Percentiles rank a stretch among this genome's conserved stretches.
Conservation (phyloP, 2,113 vertebrate species). For the Donacobius atricapilla region DNA sequence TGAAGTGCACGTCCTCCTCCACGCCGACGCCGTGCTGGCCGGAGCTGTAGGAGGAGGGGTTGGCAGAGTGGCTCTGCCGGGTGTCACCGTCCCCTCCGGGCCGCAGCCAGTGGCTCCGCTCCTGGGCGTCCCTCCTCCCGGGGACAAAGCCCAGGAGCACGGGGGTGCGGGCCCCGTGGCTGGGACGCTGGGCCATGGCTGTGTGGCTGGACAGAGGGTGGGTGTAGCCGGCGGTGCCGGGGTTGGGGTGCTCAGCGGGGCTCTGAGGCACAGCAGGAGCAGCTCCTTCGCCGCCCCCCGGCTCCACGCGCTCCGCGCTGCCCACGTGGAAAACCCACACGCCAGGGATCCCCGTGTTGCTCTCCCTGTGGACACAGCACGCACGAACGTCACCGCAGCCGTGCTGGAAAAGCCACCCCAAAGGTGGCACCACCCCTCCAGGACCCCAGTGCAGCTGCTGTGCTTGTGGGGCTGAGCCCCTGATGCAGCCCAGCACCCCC, state of each 20-base stretch:
- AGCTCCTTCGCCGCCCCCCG: slow-evolving; percentile 34
- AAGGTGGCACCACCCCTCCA: background rate
- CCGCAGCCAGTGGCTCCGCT: background rate
- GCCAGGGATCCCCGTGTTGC: slow-evolving; percentile 84
- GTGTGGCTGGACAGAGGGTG: background rate
- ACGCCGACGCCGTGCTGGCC: slow-evolving; percentile 75
- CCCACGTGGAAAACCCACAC: slow-evolving; percentile 93
- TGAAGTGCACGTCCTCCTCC: slow-evolving; percentile 79
- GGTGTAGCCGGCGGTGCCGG: background rate
- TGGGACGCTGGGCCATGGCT: background rate
- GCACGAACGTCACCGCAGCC: accelerated
- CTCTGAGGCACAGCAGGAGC: background rate
- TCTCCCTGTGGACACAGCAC: slow-evolving; percentile 71
- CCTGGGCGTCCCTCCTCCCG: background rate
- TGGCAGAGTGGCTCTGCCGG: background rate
- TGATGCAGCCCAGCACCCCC: accelerated
- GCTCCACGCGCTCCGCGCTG: slow-evolving; percentile 76
- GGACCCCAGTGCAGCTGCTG: accelerated
- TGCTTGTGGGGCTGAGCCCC: accelerated
- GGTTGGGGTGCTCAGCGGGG: background rate
- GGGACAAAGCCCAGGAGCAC: background rate
- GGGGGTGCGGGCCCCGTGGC: accelerated
- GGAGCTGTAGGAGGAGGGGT: slow-evolving; percentile 4
- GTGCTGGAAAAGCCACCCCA: accelerated
- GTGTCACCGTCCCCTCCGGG: background rate